Conservation (phyloP, 2,113 vertebrate species). For the Burhinus bistriatus region DNA sequence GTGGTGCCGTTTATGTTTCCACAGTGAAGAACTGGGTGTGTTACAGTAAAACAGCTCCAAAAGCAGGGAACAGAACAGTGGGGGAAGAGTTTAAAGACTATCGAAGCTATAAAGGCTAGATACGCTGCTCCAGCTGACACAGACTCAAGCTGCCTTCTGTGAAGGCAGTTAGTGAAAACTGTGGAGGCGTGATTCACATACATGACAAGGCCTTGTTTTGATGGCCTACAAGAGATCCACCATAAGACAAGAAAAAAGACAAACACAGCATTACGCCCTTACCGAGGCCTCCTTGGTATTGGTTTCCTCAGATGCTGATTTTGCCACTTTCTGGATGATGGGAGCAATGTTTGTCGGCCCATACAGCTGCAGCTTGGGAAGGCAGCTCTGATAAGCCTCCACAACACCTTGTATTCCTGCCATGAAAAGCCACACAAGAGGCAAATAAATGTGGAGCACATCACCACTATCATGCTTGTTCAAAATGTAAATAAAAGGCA, state of each 20-base stretch:
- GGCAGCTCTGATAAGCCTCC: constrained; percentile 95
- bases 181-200: background rate
- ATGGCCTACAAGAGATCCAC: background rate
- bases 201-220: background rate
- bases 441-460: background rate
- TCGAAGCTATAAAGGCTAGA: background rate
- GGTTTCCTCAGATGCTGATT: constrained; percentile 90
- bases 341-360: constrained; percentile 97
- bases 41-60: background rate
- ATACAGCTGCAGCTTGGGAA: constrained; percentile 93
- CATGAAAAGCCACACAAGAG: background rate
- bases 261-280: constrained; percentile 34
- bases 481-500: background rate
- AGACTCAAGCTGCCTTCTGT: background rate
- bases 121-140: background rate
- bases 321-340: constrained; percentile 96
- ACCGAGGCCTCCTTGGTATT: constrained; percentile 96
- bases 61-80: background rate
- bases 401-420: constrained; percentile 95
- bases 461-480: background rate
- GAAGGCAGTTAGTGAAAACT: background rate
- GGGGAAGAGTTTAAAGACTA: background rate
- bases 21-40: background rate
- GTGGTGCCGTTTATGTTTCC: background rate
- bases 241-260: background rate